Evolutionary conservation across 1,140 invertebrate genomes (phyloP).

Genomic region (Conus ventricosus): DNA sequence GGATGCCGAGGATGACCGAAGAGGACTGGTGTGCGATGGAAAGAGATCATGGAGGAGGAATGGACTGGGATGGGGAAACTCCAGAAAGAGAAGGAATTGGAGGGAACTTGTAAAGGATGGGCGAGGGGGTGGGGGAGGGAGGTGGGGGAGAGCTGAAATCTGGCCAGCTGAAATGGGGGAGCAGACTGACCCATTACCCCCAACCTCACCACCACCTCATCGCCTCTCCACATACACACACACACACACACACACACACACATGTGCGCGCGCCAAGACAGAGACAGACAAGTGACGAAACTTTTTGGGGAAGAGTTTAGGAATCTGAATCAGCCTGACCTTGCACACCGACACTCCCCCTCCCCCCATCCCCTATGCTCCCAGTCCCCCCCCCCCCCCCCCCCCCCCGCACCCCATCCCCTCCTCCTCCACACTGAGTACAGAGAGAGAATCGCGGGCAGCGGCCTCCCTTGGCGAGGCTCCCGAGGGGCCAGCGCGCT

Average conservation of each 20-base stretch:
- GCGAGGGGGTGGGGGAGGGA: neutral
- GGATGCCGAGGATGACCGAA: too few species aligned
- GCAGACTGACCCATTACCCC: too few species aligned
- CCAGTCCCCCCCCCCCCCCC: neutral
- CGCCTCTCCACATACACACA: neutral
- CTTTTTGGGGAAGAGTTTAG: slow-evolving; percentile 20
- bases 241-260: slow-evolving; percentile 13
- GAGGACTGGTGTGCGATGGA: too few species aligned
- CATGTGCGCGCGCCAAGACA: too few species aligned
- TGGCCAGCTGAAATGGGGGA: neutral
- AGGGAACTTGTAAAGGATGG: neutral
- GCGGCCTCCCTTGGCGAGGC: slow-evolving; percentile 33
- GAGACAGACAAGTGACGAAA: too few species aligned
- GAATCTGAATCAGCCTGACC: slow-evolving; percentile 39
- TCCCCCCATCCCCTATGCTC: neutral
- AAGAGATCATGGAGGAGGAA: too few species aligned
- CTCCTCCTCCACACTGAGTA: neutral
- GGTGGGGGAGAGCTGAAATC: neutral
- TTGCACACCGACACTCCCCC: slow-evolving; percentile 16
- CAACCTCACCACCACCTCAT: too few species aligned
- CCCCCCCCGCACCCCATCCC: neutral
- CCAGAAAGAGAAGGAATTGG: too few species aligned
- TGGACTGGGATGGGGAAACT: too few species aligned
- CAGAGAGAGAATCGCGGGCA: slow-evolving; percentile 29
- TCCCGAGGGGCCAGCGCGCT: slow-evolving; percentile 23